Conservation (phyloP, 64 coral and sea anemone genomes). For the Acropora yongei region DNA sequence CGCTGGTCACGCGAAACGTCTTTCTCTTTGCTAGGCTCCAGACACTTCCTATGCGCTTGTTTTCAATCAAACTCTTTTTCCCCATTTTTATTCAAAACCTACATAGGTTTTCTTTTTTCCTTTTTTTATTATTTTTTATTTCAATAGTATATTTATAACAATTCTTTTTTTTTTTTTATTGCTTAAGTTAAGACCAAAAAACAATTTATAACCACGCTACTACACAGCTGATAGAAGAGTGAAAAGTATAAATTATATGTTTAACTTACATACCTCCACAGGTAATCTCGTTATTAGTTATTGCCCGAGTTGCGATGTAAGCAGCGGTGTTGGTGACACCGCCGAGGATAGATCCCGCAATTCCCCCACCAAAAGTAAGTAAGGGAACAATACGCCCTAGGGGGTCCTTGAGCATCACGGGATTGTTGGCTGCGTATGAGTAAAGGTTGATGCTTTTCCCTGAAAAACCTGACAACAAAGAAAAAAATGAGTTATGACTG, state of each 20-base stretch:
- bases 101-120: too few species aligned
- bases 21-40: too few species aligned
- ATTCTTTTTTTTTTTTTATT: too few species aligned
- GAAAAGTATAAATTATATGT: neutral
- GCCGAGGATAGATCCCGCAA: neutral
- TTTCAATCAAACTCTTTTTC: too few species aligned
- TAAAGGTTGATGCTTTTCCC: slow-evolving; percentile 39
- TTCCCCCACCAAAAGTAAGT: neutral
- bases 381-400: neutral
- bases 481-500: neutral
- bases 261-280: slow-evolving; percentile 8
- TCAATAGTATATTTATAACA: too few species aligned
- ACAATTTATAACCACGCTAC: too few species aligned
- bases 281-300: neutral
- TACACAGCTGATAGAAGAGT: too few species aligned
- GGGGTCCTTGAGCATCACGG: slow-evolving; percentile 10
- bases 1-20: too few species aligned
- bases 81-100: too few species aligned
- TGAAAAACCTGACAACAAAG: neutral
- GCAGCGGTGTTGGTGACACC: neutral
- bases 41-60: too few species aligned
- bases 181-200: too few species aligned
- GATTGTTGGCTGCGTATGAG: slow-evolving; percentile 44
- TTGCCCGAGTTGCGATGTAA: neutral
- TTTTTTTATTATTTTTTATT: too few species aligned